Conservation (phyloP, 2,113 vertebrate genomes). For the Chascanopsetta lugubris region DNA sequence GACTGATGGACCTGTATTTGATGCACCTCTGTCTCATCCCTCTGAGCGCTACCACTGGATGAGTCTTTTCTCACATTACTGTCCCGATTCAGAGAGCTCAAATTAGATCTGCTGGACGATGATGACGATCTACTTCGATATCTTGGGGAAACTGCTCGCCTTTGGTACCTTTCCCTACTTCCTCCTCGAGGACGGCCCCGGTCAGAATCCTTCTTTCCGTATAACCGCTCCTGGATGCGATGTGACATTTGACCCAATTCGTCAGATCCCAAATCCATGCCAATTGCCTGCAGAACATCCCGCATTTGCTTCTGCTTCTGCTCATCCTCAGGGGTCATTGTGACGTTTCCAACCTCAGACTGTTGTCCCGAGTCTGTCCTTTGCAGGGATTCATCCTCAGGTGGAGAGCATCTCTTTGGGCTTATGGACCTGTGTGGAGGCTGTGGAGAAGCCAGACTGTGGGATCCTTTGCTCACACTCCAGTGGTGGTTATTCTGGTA, state of each 20-base stretch:
- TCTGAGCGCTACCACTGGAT: constrained; percentile 2
- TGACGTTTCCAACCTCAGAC: constrained; percentile 20
- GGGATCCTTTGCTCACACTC: constrained; percentile 17
- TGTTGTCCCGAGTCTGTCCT: not conserved
- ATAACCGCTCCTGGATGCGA: constrained; percentile 72
- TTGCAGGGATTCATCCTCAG: constrained; percentile 18
- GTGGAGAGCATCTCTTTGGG: constrained; percentile 8
- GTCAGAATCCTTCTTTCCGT: constrained; percentile 62
- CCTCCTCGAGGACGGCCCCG: not conserved
- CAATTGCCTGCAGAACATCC: constrained; percentile 69
- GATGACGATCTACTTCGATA: constrained; percentile 30
- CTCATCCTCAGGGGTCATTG: constrained; percentile 43
- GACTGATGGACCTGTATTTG: not conserved
- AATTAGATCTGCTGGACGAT: constrained; percentile 53
- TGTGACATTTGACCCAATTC: constrained; percentile 74
- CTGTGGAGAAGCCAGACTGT: constrained; percentile 1
- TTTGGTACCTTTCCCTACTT: constrained; percentile 22
- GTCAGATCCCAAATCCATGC: constrained; percentile 69
- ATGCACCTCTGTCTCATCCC: not conserved
- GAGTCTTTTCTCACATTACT: constrained; percentile 23
- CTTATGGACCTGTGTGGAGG: constrained; percentile 6
- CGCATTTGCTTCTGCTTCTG: constrained; percentile 67
- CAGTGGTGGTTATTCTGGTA: constrained; percentile 13
- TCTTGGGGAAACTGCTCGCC: constrained; percentile 6
- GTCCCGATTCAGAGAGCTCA: constrained; percentile 20